Percentiles rank a stretch among this genome's conserved stretches.
These are phyloP conservation scores for Pedetes capensis DNA, from an alignment of 2,113 vertebrate genomes.

Conservation along the genomic window DNA sequence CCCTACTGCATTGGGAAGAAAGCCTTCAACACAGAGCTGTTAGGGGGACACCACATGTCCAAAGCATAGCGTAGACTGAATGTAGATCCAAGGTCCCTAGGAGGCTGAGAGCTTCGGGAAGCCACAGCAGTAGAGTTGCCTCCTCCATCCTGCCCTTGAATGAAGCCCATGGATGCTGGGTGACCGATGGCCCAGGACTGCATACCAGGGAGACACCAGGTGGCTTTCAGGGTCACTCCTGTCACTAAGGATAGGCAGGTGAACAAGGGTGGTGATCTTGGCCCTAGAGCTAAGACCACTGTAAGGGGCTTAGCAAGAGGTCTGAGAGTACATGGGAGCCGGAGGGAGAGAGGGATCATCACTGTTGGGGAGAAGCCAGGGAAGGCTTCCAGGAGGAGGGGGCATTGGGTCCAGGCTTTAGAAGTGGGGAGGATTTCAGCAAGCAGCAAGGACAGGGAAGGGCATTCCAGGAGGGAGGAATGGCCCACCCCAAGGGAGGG, in stretches of 20 bases:
- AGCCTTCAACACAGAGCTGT: not conserved
- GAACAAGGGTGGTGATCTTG: not conserved
- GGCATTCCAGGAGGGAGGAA: not conserved
- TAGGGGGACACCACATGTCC: not conserved
- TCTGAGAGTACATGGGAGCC: not conserved
- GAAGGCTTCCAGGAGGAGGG: not conserved
- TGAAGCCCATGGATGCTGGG: not conserved
- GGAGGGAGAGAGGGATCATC: not conserved
- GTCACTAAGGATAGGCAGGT: not conserved
- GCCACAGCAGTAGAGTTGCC: not conserved
- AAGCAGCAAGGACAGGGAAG: not conserved
- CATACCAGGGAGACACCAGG: not conserved
- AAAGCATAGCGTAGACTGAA: not conserved
- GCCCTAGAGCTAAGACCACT: not conserved
- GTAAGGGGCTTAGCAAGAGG: not conserved
- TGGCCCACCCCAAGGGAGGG: not conserved
- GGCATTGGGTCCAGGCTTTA: not conserved
- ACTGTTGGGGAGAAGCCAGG: not conserved
- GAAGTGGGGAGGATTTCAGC: not conserved
- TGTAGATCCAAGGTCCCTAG: too few relatives aligned
- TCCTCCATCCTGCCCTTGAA: not conserved
- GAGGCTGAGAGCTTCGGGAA: not conserved
- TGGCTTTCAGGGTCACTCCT: fast-evolving
- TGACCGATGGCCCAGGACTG: not conserved
- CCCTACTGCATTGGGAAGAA: not conserved